Evolutionary conservation across 2,797 vertebrate genomes (phyloP).

Genomic region (Galaxias olidus): DNA sequence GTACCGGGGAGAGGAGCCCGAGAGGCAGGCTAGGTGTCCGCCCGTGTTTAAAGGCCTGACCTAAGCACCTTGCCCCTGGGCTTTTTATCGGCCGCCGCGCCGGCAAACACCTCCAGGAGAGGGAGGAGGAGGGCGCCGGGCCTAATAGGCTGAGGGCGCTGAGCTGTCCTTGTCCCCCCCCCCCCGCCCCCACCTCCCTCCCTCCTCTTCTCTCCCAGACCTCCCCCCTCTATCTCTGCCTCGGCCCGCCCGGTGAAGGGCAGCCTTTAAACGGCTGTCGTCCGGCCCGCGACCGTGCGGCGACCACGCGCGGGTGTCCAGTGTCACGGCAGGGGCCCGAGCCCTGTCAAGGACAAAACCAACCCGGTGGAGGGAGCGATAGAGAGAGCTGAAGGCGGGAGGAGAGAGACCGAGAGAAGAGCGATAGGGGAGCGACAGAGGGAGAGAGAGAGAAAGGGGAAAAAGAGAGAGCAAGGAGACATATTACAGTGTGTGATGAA

Average conservation of each 20-base stretch:
- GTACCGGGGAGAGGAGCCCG: constrained; percentile 63
- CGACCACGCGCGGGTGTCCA: constrained; percentile 69
- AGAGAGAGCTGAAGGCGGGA: constrained; percentile 17
- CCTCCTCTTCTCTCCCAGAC: constrained; percentile 30
- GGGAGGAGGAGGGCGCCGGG: constrained; percentile 48
- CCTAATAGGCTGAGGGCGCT: constrained; percentile 76
- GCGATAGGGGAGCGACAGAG: constrained; percentile 56
- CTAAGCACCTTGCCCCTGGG: constrained; percentile 80
- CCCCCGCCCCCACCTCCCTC: constrained; percentile 55
- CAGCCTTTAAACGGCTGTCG: constrained; percentile 70
- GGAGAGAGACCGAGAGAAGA: neutral
- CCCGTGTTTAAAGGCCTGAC: constrained; percentile 84
- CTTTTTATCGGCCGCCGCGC: constrained; percentile 78
- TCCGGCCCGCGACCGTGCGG: constrained; percentile 63
- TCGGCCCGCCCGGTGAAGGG: constrained; percentile 54
- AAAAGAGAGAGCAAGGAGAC: constrained; percentile 75
- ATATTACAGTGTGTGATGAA: constrained; percentile 74
- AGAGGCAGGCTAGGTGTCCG: constrained; percentile 78
- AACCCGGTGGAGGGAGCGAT: constrained; percentile 68
- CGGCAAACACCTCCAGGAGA: constrained; percentile 81
- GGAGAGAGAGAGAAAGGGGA: constrained; percentile 20
- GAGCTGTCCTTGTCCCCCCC: constrained; percentile 76
- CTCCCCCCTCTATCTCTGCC: constrained; percentile 61
- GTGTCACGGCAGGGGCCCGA: constrained; percentile 71
- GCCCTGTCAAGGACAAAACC: constrained; percentile 71